phyloP scores from a whole-genome alignment of 2,797 vertebrate species.

The Rhincodon typus region DNA sequence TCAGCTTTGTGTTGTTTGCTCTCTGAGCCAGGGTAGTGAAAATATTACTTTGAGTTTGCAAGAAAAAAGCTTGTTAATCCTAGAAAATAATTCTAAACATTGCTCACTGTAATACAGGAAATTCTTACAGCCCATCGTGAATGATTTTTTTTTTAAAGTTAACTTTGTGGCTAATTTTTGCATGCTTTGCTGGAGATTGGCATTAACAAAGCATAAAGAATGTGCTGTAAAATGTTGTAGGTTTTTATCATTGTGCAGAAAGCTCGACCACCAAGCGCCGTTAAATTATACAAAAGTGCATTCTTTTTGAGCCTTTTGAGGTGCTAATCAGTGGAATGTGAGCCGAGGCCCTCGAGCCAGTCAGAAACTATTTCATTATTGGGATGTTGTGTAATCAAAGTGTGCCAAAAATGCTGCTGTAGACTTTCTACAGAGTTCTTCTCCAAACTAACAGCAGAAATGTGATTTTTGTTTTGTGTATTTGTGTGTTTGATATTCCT shows the following conservation, averaged over 20 bases:
- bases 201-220: constrained; percentile 36
- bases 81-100: background rate
- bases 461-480: background rate
- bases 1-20: constrained; percentile 67
- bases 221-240: constrained; percentile 36
- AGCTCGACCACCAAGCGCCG: constrained; percentile 48
- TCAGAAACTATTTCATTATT: constrained; percentile 39
- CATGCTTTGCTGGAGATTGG: constrained; percentile 30
- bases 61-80: constrained; percentile 10
- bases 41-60: constrained; percentile 15
- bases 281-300: constrained; percentile 43
- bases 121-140: background rate
- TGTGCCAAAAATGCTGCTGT: constrained; percentile 2
- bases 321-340: constrained; percentile 62
- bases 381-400: constrained; percentile 30
- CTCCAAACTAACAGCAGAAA: background rate
- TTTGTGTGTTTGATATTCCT: background rate
- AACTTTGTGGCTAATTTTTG: constrained; percentile 21
- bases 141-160: background rate
- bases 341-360: constrained; percentile 56
- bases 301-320: constrained; percentile 50
- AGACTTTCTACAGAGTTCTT: background rate
- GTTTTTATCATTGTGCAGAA: constrained; percentile 42
- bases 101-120: background rate
- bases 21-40: background rate